These are phyloP conservation scores for Xerus inauris DNA, from an alignment of 2,113 vertebrate species.

Conservation along the genomic window DNA sequence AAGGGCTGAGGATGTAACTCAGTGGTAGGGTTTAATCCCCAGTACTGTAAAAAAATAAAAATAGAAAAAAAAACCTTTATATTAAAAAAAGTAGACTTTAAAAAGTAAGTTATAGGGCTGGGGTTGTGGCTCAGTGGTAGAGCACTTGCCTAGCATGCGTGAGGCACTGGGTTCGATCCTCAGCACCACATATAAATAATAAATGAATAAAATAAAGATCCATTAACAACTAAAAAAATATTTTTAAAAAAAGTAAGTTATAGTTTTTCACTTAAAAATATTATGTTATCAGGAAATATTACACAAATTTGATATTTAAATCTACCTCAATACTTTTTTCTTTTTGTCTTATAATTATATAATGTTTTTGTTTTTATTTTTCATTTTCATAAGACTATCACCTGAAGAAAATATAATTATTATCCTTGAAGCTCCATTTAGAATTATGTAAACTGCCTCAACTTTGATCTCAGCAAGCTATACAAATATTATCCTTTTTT, in stretches of 20 bases:
- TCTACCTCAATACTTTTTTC: neutral
- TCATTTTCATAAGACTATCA: neutral
- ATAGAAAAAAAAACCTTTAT: neutral
- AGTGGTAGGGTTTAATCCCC: too few relatives aligned
- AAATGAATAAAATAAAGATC: too few relatives aligned
- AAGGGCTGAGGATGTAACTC: too few relatives aligned
- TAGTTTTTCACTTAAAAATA: slow-evolving; percentile 6
- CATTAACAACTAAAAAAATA: too few relatives aligned
- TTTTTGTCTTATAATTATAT: neutral
- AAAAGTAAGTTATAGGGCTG: neutral
- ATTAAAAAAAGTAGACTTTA: neutral
- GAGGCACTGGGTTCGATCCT: too few relatives aligned
- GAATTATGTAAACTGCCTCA: neutral
- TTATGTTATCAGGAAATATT: neutral
- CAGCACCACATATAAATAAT: too few relatives aligned
- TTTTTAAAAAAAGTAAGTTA: neutral
- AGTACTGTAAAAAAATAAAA: too few relatives aligned
- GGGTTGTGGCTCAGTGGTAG: too few relatives aligned
- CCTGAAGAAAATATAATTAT: neutral
- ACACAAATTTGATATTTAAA: neutral
- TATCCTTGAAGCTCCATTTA: neutral
- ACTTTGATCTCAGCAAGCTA: neutral
- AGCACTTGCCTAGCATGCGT: too few relatives aligned
- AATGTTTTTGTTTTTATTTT: neutral
- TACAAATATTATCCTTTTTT: neutral